Base-by-base conservation (phyloP, 2,888 invertebrate species). In the Suillia variegata region DNA sequence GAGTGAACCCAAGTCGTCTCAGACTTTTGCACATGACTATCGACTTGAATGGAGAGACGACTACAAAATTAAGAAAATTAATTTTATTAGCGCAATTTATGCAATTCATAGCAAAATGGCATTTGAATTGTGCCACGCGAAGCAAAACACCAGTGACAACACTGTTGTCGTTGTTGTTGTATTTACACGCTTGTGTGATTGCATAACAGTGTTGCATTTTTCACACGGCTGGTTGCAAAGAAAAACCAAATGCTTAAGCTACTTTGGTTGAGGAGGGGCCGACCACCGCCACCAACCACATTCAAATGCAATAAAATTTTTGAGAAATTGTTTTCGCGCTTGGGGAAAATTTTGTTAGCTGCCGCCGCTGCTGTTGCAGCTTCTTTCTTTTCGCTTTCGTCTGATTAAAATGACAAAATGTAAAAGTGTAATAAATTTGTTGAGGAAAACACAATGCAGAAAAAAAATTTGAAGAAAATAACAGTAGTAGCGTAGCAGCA, bases 71-170 rank as follows among this genome's bases (percentile, higher is more conserved):
- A 56, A 50, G 50, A 50, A 56, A 56, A 56, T 49, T 56, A 56
- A 56, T 56, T 56, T 56, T 56, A 56, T 56, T 49, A 56, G 49
- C 50, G 38, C 50, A 56, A 56, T 56, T 38, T 50, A 49, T 56
- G 56, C 56, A 56, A n/a, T 56, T 34, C 50, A 56, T 17, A 4
- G 13, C 5, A 20, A 3, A 4, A 45, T 3, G 5, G 20, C 17
- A 45, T 38, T 26, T 26, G n/a, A n/a, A n/a, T n/a, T n/a, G 31
- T 31, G 38, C 38, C 38, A 38, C 6, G 38, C 6, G n/a, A n/a
- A 5, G 15, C 3, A 8, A 38, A 38, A 38, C 38, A n/a, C n/a
- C 31, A 31, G 31, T 31, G 31, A 31, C 31, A 31, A 31, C 31
- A 31, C n/a, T n/a, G n/a, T n/a, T n/a, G n/a, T n/a, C n/a, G n/a